These are phyloP conservation scores for Parazoanthus atlanticus DNA, from an alignment of 92 coral and sea anemone species.

Conservation along the genomic window DNA sequence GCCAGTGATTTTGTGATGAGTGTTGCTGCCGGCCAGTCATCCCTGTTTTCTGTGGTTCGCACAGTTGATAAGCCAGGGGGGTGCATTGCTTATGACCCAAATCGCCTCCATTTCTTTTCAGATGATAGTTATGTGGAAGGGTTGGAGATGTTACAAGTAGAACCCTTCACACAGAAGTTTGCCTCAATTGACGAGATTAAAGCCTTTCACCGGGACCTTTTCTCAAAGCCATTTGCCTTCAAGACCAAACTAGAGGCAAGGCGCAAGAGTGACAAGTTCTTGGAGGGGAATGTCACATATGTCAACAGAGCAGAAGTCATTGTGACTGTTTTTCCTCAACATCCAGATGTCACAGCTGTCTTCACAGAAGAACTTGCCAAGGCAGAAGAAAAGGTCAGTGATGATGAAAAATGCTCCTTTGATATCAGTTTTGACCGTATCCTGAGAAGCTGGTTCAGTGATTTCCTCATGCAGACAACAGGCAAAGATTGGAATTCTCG, in stretches of 20 bases:
- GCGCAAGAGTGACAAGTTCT: slow-evolving; percentile 38
- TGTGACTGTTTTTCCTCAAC: slow-evolving; percentile 35
- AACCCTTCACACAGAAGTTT: slow-evolving; percentile 40
- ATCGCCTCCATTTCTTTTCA: slow-evolving; percentile 28
- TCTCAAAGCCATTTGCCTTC: slow-evolving; percentile 47
- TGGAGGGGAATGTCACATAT: slow-evolving; percentile 43
- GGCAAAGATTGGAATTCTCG: slow-evolving; percentile 41
- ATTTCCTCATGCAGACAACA: slow-evolving; percentile 16
- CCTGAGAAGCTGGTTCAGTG: slow-evolving; percentile 8
- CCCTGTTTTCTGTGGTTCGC: slow-evolving; percentile 33
- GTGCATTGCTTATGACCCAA: slow-evolving; percentile 30
- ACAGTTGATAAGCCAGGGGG: slow-evolving; percentile 34
- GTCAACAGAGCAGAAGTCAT: slow-evolving; percentile 30
- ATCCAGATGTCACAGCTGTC: slow-evolving; percentile 34
- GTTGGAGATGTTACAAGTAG: slow-evolving; percentile 13
- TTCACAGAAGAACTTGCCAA: slow-evolving; percentile 28
- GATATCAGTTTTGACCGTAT: slow-evolving; percentile 34
- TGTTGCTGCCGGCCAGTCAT: slow-evolving; percentile 31
- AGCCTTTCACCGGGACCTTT: slow-evolving; percentile 31
- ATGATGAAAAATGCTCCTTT: slow-evolving; percentile 28
- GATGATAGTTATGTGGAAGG: slow-evolving; percentile 18
- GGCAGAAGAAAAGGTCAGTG: slow-evolving; percentile 26
- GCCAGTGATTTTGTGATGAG: slow-evolving; percentile 36
- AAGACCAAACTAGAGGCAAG: slow-evolving; percentile 33
- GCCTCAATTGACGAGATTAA: slow-evolving; percentile 22